A percentile compares a stretch with the other conserved stretches of the same genome.
phyloP scores from a whole-genome alignment of 1,140 invertebrate genomes.

The Rhopalosiphum maidis region DNA sequence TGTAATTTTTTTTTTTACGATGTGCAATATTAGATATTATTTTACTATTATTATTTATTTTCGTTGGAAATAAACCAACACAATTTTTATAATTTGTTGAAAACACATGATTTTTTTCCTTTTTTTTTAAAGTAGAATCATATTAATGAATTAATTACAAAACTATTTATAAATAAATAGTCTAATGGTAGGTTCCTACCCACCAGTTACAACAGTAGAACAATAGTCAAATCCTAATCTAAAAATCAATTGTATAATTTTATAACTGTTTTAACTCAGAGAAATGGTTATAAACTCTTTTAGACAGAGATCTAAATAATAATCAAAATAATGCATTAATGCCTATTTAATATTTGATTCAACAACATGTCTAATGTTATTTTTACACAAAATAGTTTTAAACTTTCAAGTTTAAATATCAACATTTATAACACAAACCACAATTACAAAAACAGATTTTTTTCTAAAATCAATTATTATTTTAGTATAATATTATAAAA shows the following conservation, averaged over 20 bases:
- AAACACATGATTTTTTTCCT: not conserved
- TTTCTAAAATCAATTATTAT: not conserved
- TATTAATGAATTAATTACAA: not conserved
- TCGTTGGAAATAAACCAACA: not conserved
- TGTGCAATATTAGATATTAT: slow-evolving; percentile 8
- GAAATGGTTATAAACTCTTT: not conserved
- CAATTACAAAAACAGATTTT: not conserved
- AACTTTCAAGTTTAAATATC: not conserved
- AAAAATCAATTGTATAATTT: no score
- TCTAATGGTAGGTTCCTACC: no score
- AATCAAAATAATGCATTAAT: not conserved
- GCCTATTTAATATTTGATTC: not conserved
- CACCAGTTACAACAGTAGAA: no score
- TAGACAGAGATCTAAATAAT: not conserved
- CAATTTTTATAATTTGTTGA: not conserved
- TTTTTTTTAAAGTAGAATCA: not conserved
- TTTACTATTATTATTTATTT: slow-evolving; percentile 12
- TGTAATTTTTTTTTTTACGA: not conserved
- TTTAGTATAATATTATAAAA: not conserved
- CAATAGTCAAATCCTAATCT: no score
- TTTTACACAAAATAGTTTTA: not conserved
- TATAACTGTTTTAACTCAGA: not conserved
- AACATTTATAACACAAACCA: not conserved
- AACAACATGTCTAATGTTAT: not conserved
- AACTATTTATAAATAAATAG: not conserved